Conservation (phyloP, 2,113 vertebrate genomes). For the Cheilinus undulatus region DNA sequence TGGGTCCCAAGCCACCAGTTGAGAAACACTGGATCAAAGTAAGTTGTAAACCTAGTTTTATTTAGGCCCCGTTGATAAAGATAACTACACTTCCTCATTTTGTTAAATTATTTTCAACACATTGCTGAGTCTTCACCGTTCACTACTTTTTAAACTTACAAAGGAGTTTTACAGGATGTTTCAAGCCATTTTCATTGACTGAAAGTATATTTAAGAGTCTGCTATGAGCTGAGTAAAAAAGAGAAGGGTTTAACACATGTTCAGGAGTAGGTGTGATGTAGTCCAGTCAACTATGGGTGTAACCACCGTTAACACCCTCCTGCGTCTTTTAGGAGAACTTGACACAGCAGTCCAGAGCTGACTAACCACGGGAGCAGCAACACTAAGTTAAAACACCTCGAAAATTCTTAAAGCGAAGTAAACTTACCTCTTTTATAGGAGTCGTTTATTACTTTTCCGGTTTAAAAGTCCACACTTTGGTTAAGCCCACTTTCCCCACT, state of each 20-base stretch:
- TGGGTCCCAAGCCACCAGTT: too few relatives aligned
- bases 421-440: conserved; percentile 48
- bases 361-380: background rate
- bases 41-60: too few relatives aligned
- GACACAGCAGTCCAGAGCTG: conserved; percentile 1
- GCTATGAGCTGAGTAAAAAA: background rate
- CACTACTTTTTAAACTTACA: too few relatives aligned
- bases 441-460: background rate
- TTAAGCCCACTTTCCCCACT: conserved; percentile 28
- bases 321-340: conserved; percentile 10
- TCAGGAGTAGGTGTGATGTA: conserved; percentile 30
- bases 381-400: background rate
- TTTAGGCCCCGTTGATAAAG: too few relatives aligned
- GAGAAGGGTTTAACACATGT: background rate
- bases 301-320: conserved; percentile 26
- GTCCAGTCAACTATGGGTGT: conserved; percentile 53
- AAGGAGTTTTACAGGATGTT: too few relatives aligned
- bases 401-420: background rate
- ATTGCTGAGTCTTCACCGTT: too few relatives aligned
- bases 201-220: background rate
- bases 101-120: too few relatives aligned
- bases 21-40: too few relatives aligned
- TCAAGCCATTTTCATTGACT: too few relatives aligned
- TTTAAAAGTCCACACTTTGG: conserved; percentile 33
- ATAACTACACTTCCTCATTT: too few relatives aligned